Evolutionary conservation across 2,888 invertebrate species (phyloP).

Genomic region (Chironomus tentans): DNA sequence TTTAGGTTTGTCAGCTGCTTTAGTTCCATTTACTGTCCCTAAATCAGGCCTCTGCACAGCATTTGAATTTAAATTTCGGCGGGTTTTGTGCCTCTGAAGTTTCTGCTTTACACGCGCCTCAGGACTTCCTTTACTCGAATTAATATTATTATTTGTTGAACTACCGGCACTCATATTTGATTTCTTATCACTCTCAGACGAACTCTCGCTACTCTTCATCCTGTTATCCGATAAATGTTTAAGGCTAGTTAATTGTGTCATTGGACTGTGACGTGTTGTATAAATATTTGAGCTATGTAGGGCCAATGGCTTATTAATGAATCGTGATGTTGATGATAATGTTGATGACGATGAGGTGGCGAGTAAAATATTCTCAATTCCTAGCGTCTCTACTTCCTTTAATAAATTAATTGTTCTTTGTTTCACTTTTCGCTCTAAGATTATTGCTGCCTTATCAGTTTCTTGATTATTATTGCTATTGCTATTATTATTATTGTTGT

Average conservation of each 20-base stretch:
- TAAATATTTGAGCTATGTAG: constrained; percentile 50
- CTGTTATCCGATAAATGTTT: constrained; percentile 46
- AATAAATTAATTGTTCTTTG: constrained; percentile 49
- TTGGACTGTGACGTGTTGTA: constrained; percentile 52
- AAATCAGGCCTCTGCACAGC: constrained; percentile 51
- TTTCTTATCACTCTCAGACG: not conserved
- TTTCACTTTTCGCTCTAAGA: constrained; percentile 38
- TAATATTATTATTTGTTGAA: not conserved
- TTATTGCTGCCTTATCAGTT: constrained; percentile 38
- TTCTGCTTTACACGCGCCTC: constrained; percentile 37
- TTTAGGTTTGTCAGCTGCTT: constrained; percentile 31
- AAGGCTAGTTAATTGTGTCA: constrained; percentile 69
- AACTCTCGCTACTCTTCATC: constrained; percentile 34
- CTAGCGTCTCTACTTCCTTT: constrained; percentile 58
- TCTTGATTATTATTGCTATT: constrained; percentile 27
- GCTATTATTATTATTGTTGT: not conserved
- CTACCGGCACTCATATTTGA: not conserved
- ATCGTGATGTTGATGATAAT: constrained; percentile 47
- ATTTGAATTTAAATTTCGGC: constrained; percentile 44
- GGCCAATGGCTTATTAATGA: constrained; percentile 52
- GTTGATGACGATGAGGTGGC: not conserved
- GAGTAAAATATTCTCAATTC: constrained; percentile 49
- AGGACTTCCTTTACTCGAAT: not conserved
- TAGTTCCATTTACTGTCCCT: constrained; percentile 42
- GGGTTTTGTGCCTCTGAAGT: constrained; percentile 46